phyloP scores from a whole-genome alignment of 2,888 invertebrate genomes.

The Unio pictorum region DNA sequence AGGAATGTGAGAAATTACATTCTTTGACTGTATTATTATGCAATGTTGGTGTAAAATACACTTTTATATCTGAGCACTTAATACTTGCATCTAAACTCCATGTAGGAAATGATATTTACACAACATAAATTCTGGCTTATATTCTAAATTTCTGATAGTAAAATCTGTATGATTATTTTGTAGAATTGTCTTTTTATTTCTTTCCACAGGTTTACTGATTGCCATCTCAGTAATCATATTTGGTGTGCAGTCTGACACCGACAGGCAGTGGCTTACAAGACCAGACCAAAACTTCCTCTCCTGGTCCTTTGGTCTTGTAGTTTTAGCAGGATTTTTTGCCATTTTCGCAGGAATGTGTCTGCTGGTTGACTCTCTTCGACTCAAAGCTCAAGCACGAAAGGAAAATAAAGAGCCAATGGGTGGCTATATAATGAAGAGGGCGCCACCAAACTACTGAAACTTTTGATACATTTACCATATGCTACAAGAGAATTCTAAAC shows the following conservation, averaged over 20 bases:
- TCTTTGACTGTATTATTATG: too few species aligned
- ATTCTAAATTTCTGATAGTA: neutral
- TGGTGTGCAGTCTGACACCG: slow-evolving; percentile 84
- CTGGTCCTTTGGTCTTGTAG: slow-evolving; percentile 93
- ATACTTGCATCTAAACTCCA: too few species aligned
- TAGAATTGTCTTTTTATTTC: neutral
- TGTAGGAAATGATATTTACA: too few species aligned
- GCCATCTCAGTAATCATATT: slow-evolving; percentile 81
- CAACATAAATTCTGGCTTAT: too few species aligned
- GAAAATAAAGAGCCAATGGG: slow-evolving; percentile 19
- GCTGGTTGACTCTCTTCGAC: slow-evolving; percentile 39
- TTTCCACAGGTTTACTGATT: slow-evolving; percentile 81
- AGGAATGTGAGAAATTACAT: too few species aligned
- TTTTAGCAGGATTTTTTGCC: slow-evolving; percentile 76
- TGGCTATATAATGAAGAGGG: slow-evolving; percentile 31
- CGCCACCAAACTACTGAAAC: slow-evolving; percentile 26
- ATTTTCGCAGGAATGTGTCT: slow-evolving; percentile 60
- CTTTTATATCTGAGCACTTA: too few species aligned
- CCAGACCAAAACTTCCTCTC: slow-evolving; percentile 95
- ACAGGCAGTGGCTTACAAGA: slow-evolving; percentile 86
- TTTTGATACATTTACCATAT: too few species aligned
- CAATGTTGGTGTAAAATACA: too few species aligned
- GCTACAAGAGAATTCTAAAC: too few species aligned
- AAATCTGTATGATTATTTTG: neutral
- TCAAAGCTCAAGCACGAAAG: slow-evolving; percentile 14